These are phyloP conservation scores for Pempheris klunzingeri DNA, from an alignment of 2,797 vertebrate species.

Conservation along the genomic window DNA sequence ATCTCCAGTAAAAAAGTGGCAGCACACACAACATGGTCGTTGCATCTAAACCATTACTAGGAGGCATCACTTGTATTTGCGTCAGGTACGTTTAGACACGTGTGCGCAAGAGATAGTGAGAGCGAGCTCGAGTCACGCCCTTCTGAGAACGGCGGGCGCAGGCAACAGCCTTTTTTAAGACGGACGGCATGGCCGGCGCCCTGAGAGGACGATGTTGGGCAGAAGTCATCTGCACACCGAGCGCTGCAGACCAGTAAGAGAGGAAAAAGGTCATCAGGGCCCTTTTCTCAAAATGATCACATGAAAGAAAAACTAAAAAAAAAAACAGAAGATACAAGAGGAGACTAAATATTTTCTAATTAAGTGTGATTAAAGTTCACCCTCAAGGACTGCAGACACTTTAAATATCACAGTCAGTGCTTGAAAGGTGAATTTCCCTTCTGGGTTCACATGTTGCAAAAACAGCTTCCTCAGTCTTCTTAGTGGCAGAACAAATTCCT, in stretches of 20 bases:
- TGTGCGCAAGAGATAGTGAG: constrained; percentile 70
- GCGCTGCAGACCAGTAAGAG: not conserved
- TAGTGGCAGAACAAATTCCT: not conserved
- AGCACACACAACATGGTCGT: not conserved
- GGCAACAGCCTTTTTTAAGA: too few relatives aligned
- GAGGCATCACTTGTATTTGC: constrained; percentile 7
- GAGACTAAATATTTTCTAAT: not conserved
- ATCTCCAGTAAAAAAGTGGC: not conserved
- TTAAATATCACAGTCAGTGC: not conserved
- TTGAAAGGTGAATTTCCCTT: not conserved
- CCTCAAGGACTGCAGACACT: not conserved
- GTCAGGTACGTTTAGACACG: constrained; percentile 19
- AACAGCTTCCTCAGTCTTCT: not conserved
- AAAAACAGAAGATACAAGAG: not conserved
- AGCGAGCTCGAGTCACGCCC: constrained; percentile 64
- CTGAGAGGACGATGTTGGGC: not conserved
- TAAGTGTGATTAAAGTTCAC: not conserved
- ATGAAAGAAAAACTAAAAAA: not conserved
- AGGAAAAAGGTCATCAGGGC: not conserved
- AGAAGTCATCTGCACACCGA: not conserved
- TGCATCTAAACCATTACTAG: not conserved
- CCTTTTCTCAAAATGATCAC: accelerated
- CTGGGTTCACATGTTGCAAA: not conserved
- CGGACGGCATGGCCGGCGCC: too few relatives aligned
- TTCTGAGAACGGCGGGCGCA: constrained; percentile 36